Percentiles rank a stretch among this genome's conserved stretches.
Conservation (phyloP, 2,888 invertebrate species). For the Lacanobia wlatinum region DNA sequence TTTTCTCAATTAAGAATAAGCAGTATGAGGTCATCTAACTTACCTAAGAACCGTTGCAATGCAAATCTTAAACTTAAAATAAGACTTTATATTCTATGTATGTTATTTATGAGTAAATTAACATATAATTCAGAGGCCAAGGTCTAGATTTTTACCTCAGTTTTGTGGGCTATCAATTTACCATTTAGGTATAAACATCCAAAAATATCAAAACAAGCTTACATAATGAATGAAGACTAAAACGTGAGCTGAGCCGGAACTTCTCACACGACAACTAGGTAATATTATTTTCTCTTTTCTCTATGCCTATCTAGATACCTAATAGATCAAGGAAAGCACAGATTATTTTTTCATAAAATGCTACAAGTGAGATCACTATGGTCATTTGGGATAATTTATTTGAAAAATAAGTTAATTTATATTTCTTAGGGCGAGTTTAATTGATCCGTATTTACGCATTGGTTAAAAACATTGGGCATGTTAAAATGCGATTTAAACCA, state of each 20-base stretch:
- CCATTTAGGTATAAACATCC: not conserved
- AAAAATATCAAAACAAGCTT: conserved; percentile 24
- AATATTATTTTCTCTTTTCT: not conserved
- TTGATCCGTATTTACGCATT: too few species aligned
- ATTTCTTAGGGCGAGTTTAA: too few species aligned
- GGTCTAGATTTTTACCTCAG: not conserved
- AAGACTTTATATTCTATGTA: not conserved
- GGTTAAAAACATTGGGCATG: too few species aligned
- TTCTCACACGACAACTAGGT: not conserved
- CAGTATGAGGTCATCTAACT: not conserved
- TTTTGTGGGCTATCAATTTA: conserved; percentile 3
- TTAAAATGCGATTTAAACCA: too few species aligned
- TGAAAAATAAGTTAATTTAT: too few species aligned
- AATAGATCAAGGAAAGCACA: too few species aligned
- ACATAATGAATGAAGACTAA: not conserved
- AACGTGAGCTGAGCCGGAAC: not conserved
- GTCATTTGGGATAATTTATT: too few species aligned
- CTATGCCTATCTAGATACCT: not conserved
- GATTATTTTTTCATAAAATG: too few species aligned
- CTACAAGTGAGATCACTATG: too few species aligned
- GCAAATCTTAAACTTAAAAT: not conserved
- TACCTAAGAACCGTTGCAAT: not conserved
- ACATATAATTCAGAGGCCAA: conserved; percentile 1
- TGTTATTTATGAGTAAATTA: conserved; percentile 4
- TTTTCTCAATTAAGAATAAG: not conserved